Evolutionary conservation across 2,797 vertebrate genomes (phyloP), one percentile per base, ranked within the genome.

Genomic region (Enteromius fasciolatus): DNA sequence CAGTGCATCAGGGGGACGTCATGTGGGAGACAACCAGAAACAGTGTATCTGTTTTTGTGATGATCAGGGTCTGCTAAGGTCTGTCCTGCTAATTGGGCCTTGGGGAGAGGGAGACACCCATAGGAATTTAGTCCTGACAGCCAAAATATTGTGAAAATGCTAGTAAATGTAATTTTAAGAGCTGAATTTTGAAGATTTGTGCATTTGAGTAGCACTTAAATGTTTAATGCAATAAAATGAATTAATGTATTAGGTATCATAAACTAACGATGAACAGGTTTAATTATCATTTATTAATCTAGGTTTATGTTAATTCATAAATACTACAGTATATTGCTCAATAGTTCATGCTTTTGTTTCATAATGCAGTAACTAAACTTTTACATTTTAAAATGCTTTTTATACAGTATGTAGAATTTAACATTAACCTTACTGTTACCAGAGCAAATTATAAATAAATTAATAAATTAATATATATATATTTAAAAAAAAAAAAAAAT

Each of bases 291-390:
- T n/a, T 41, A 14, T 67, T 25, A 25, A 69, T 15, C 12, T 25
- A 23, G 17, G 18, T n/a, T 67, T 67, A 64, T 64, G 64, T 67
- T 67, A 67, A 67, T 20, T 67, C 4, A 39, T 66, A 66, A 66
- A 66, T 59, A 59, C 25, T 31, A n/a, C n/a, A n/a, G n/a, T 23
- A 59, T 12, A 23, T 25, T 25, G 57, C 11, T 25, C 23, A 59
- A 14, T 59, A 25, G 25, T 59, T 25, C 11, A 25, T 2, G 3
- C 12, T 61, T 64, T 64, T 36, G 17, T 66, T 36, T 66, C 18
- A 66, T 66, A 39, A 36, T 36, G 18, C 9, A 36, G 31, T 33
- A n/a, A 66, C 31, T 64, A 64, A 36, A 20, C 33, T 36, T 20
- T 33, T 52, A 52, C 50, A 20, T 50, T 18, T 6, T 52, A 52